phyloP scores from a whole-genome alignment of 2,113 vertebrate species.

The Xenopus tropicalis region UCB_Xtro_10.0 CM004449.2:39972001-39972500 shows the following conservation, averaged over 20 bases:
- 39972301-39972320: constrained; percentile 17
- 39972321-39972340: constrained; percentile 21
- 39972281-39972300: neutral
- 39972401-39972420: too few relatives aligned
- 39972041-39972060: constrained; percentile 13
- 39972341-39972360: neutral
- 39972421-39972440: too few relatives aligned
- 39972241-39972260: constrained; percentile 11
- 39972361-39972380: too few relatives aligned
- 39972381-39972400: too few relatives aligned
- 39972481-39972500: too few relatives aligned
- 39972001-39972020: neutral
- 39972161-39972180: constrained; percentile 10
- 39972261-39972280: neutral
- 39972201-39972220: constrained; percentile 12
- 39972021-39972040: constrained; percentile 4
- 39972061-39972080: constrained; percentile 23
- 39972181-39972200: neutral
- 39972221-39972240: constrained; percentile 33
- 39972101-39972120: neutral
- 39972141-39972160: neutral
- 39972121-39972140: constrained; percentile 25
- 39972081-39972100: constrained; percentile 19
- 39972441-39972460: too few relatives aligned
- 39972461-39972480: too few relatives aligned